Base-by-base conservation (phyloP, 1,140 invertebrate species). In the Heliconius hewitsoni region DNA sequence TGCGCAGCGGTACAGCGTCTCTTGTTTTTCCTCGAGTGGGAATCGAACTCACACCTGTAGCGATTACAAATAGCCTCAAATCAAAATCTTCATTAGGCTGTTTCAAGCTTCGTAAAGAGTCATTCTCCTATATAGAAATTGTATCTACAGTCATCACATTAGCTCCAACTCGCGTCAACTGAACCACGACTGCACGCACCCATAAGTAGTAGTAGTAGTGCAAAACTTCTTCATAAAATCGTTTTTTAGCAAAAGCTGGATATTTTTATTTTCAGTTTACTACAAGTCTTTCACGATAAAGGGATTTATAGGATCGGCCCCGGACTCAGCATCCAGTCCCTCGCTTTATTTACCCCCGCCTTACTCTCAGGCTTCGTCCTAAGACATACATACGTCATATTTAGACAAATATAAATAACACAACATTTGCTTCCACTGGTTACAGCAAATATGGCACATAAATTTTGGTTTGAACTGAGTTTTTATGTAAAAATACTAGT, bases 341-440 rank as follows among this genome's bases (percentile, higher is more conserved):
- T 34, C 19, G 50, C 27, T 11, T 74, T 57, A 37, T 74, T 74
- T 57, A 19, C 50, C 39, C 73, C 34, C 57, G 52, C 73, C 50
- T 57, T n/a, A 74, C 50, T 74, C 73, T n/a, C 8, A 8, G 71
- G 19, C 71, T 46, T 34, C 8, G 18, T 39, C 37, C 71, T 46
- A 73, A 73, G 71, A 60, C 50, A 18, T 50, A 71, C 6, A 37
- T 50, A 73, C 11, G 52, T 55, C 73, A 74, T 74, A 30, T 57
- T 46, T 74, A 74, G 37, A 74, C 73, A 74, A 74, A 74, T 74
- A 74, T 19, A 57, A 74, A 74, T 74, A 74, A 57, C 57, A 60
- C n/a, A 60, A 60, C 73, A 74, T 74, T 74, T 57, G 16, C 73
- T 55, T 74, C 55, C 73, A 74, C 50, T n/a, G 57, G 8, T 13